A percentile compares a stretch with the other conserved stretches of the same genome.
Evolutionary conservation across 2,888 invertebrate species (phyloP).

Genomic region (Stenolophus ochropezus): DNA sequence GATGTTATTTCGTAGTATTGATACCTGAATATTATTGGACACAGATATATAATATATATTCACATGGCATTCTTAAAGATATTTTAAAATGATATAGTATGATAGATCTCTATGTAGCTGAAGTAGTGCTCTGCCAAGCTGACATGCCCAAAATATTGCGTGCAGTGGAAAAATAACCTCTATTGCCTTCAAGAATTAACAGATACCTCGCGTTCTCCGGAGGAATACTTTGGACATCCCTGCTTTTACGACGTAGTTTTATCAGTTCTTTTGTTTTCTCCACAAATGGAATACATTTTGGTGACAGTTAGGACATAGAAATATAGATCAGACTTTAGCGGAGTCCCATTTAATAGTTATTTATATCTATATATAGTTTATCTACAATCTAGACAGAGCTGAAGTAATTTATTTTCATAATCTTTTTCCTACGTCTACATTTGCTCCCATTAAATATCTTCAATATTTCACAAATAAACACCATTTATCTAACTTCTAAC

Average conservation of each 20-base stretch:
- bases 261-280: constrained; percentile 59
- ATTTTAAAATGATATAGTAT: constrained; percentile 54
- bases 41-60: constrained; percentile 59
- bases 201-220: constrained; percentile 4
- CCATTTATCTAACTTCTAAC: neutral
- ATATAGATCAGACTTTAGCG: constrained; percentile 58
- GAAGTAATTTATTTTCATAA: constrained; percentile 45
- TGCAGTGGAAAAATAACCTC: constrained; percentile 38
- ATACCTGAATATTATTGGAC: constrained; percentile 62
- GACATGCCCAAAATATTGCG: constrained; percentile 41
- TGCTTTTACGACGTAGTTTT: constrained; percentile 52
- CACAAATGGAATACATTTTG: constrained; percentile 59
- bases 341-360: constrained; percentile 59
- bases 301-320: constrained; percentile 57
- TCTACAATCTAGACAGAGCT: constrained; percentile 54
- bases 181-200: neutral
- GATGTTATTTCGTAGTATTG: constrained; percentile 56
- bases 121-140: constrained; percentile 29
- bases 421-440: neutral
- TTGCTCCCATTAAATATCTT: constrained; percentile 33
- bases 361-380: constrained; percentile 51
- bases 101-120: constrained; percentile 38
- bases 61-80: constrained; percentile 44
- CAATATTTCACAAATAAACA: neutral
- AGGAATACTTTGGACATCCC: constrained; percentile 47